Conservation (phyloP, 92 coral and sea anemone genomes). For the Nematostella vectensis region DNA sequence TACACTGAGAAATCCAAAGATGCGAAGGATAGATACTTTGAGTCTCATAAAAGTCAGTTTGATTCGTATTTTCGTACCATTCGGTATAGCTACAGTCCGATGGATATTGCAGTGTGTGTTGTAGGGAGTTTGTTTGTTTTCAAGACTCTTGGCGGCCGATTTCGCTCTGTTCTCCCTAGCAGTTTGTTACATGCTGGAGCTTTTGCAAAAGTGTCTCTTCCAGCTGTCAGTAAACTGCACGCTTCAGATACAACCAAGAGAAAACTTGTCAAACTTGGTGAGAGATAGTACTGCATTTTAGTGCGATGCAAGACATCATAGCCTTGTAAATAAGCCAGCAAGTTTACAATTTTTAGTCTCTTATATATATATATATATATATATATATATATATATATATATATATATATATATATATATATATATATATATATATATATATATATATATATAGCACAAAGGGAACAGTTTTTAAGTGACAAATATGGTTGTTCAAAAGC, state of each 20-base stretch:
- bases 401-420: too few species aligned
- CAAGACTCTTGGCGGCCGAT: slow-evolving; percentile 69
- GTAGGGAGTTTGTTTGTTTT: slow-evolving; percentile 44
- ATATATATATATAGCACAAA: too few species aligned
- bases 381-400: too few species aligned
- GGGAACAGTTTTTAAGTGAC: too few species aligned
- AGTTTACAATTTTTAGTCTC: too few species aligned
- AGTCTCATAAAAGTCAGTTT: slow-evolving; percentile 7
- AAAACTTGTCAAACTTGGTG: slow-evolving; percentile 46
- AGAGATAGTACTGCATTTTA: too few species aligned
- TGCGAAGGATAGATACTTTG: slow-evolving; percentile 6
- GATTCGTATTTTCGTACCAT: slow-evolving; percentile 11
- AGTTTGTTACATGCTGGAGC: slow-evolving; percentile 86
- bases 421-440: too few species aligned
- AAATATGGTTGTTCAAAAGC: too few species aligned
- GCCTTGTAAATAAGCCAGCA: too few species aligned
- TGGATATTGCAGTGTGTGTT: slow-evolving; percentile 38
- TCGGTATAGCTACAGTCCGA: slow-evolving; percentile 10
- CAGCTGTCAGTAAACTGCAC: slow-evolving; percentile 73
- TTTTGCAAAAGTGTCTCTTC: slow-evolving; percentile 63
- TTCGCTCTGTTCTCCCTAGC: slow-evolving; percentile 76
- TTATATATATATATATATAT: too few species aligned
- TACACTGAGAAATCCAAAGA: slow-evolving; percentile 25
- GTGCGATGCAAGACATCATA: not conserved
- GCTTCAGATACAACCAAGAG: slow-evolving; percentile 50